Conservation (phyloP, 2,888 invertebrate species). For the Lepeophtheirus nordmannii region DNA sequence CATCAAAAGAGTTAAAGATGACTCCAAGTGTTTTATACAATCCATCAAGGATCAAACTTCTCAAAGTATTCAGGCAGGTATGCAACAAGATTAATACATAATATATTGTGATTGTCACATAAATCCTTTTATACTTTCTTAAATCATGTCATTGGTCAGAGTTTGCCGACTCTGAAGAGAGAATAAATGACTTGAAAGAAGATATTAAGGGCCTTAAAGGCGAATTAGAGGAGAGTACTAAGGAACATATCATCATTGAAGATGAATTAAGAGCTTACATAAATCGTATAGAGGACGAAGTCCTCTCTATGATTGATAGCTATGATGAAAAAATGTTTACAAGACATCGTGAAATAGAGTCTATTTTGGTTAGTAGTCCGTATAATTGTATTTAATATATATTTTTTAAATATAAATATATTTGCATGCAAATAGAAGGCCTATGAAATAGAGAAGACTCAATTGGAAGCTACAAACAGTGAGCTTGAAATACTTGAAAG, state of each 20-base stretch:
- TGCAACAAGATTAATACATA: neutral
- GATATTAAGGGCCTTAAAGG: neutral
- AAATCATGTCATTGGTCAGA: neutral
- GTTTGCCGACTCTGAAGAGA: neutral
- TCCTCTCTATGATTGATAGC: conserved; percentile 1
- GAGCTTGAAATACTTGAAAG: neutral
- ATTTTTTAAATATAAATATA: neutral
- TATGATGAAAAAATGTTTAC: conserved; percentile 13
- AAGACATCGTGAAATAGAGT: neutral
- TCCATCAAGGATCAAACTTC: neutral
- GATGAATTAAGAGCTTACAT: neutral
- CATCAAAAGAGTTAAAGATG: neutral
- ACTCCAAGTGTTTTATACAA: neutral
- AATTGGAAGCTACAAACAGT: neutral
- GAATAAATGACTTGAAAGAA: neutral
- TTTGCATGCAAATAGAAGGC: neutral
- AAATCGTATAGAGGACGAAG: conserved; percentile 1
- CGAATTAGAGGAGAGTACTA: neutral
- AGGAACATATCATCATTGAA: conserved; percentile 10
- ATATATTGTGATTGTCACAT: no score
- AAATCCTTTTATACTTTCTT: neutral
- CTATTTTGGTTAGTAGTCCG: neutral
- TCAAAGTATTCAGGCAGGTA: neutral
- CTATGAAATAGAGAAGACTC: neutral
- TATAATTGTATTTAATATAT: no score